phyloP scores from a whole-genome alignment of 2,888 invertebrate species.

The Ceraclea dissimilis region DNA sequence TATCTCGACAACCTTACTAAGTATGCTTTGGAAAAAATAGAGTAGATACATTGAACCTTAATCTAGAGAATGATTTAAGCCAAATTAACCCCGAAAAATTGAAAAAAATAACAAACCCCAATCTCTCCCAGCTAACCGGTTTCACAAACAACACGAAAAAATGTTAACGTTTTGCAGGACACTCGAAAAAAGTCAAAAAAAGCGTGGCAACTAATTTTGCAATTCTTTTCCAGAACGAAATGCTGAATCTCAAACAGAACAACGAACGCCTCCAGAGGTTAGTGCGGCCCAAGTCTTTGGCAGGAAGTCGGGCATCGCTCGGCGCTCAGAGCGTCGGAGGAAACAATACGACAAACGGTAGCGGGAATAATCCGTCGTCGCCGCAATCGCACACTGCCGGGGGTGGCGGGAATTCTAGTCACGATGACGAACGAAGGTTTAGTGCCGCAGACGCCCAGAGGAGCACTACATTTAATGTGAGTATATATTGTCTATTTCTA shows the following conservation, averaged over 20 bases:
- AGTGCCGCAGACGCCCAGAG: constrained; percentile 51
- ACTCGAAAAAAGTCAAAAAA: too few relatives aligned
- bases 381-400: constrained; percentile 8
- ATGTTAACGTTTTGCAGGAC: too few relatives aligned
- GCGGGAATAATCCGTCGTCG: constrained; percentile 6
- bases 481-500: background rate
- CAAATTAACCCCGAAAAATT: too few relatives aligned
- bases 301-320: constrained; percentile 54
- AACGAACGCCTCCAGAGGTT: constrained; percentile 89
- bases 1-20: too few relatives aligned
- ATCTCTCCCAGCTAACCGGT: too few relatives aligned
- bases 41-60: too few relatives aligned
- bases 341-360: constrained; percentile 35
- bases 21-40: too few relatives aligned
- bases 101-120: too few relatives aligned
- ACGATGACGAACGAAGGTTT: constrained; percentile 41
- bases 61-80: too few relatives aligned
- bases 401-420: background rate
- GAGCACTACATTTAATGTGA: constrained; percentile 30
- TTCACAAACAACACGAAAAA: too few relatives aligned
- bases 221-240: constrained; percentile 76
- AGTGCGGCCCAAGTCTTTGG: constrained; percentile 60
- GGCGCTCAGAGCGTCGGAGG: constrained; percentile 33
- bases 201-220: too few relatives aligned
- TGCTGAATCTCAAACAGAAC: constrained; percentile 93